These are phyloP conservation scores for Sarcophaga rosellei DNA, from an alignment of 2,888 invertebrate genomes.

Conservation along the genomic window DNA sequence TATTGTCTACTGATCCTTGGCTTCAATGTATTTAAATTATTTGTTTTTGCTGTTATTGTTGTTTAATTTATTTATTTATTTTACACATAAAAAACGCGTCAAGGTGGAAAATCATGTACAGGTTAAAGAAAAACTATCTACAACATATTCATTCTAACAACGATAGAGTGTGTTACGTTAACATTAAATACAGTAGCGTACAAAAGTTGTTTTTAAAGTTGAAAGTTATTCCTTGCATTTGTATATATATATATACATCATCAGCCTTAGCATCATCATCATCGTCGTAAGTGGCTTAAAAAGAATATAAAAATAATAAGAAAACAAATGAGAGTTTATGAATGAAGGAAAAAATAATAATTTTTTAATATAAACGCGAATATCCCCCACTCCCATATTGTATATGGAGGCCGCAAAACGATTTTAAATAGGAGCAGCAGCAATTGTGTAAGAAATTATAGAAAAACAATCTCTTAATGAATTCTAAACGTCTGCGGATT, in stretches of 20 bases:
- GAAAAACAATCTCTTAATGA: too few relatives aligned
- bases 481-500: too few relatives aligned
- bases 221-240: too few relatives aligned
- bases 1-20: conserved; percentile 20
- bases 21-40: neutral
- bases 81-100: conserved; percentile 24
- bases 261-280: too few relatives aligned
- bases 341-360: neutral
- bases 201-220: neutral
- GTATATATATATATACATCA: too few relatives aligned
- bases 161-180: neutral
- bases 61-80: conserved; percentile 28
- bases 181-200: neutral
- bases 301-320: conserved; percentile 4
- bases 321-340: neutral
- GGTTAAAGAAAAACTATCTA: neutral
- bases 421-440: neutral
- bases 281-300: neutral
- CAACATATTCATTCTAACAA: neutral
- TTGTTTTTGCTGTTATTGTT: conserved; percentile 5
- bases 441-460: too few relatives aligned
- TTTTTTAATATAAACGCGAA: conserved; percentile 19
- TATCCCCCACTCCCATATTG: neutral
- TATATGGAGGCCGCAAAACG: neutral
- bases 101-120: conserved; percentile 14